Evolutionary conservation across 2,888 invertebrate genomes (phyloP).

Genomic region (Apamea epomidion): DNA sequence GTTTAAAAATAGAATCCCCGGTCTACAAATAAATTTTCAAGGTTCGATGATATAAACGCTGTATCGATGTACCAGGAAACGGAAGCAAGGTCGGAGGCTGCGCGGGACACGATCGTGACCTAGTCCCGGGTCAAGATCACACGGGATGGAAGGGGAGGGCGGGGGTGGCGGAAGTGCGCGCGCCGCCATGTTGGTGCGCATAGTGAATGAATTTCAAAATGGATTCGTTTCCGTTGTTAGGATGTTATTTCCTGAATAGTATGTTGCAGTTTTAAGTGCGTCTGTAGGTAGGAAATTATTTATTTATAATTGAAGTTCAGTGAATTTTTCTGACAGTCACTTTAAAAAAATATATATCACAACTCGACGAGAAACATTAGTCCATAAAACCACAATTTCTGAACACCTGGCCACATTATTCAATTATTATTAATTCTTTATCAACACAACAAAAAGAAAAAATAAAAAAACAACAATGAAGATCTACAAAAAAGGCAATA

Average conservation of each 20-base stretch:
- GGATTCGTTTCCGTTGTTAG: constrained; percentile 34
- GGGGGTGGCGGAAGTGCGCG: constrained; percentile 65
- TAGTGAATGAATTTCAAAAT: constrained; percentile 69
- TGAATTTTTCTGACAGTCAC: too few species aligned
- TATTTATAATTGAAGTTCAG: not conserved
- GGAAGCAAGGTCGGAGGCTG: constrained; percentile 78
- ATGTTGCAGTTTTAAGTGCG: not conserved
- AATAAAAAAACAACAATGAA: too few species aligned
- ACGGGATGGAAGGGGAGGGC: constrained; percentile 53
- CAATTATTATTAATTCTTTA: too few species aligned
- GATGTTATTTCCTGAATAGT: constrained; percentile 20
- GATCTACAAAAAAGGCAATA: too few species aligned
- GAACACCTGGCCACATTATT: too few species aligned
- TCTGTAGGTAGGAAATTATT: not conserved
- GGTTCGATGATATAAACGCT: constrained; percentile 51
- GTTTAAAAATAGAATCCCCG: constrained; percentile 44
- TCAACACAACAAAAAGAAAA: too few species aligned
- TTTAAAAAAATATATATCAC: not conserved
- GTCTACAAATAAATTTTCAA: constrained; percentile 51
- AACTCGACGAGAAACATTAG: not conserved
- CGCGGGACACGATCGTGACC: constrained; percentile 83
- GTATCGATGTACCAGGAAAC: constrained; percentile 58
- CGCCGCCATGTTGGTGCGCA: constrained; percentile 22
- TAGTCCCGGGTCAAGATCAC: constrained; percentile 84
- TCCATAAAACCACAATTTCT: too few species aligned